A percentile compares a stretch with the other conserved stretches of the same genome.
These are phyloP conservation scores for Agrochola macilenta DNA, from an alignment of 2,888 invertebrate genomes.

Conservation along the genomic window DNA sequence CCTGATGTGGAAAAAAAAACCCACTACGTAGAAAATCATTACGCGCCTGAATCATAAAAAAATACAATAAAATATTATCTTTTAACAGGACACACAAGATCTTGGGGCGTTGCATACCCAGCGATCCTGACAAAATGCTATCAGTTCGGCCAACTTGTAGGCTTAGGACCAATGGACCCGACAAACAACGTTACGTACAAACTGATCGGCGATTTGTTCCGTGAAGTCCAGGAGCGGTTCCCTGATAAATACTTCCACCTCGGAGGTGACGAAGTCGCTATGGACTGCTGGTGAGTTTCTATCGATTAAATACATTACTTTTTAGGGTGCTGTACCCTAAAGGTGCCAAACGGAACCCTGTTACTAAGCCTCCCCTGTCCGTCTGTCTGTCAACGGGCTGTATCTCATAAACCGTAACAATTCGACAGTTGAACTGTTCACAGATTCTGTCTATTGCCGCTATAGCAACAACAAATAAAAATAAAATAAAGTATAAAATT, in stretches of 20 bases:
- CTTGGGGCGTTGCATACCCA: slow-evolving; percentile 95
- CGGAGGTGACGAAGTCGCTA: slow-evolving; percentile 97
- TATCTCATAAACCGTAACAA: too few species aligned
- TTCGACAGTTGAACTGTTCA: too few species aligned
- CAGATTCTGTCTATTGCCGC: too few species aligned
- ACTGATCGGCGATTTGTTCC: slow-evolving; percentile 92
- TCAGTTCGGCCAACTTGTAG: slow-evolving; percentile 73
- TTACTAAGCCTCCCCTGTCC: too few species aligned
- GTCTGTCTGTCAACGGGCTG: too few species aligned
- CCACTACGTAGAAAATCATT: neutral
- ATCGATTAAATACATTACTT: neutral
- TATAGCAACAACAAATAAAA: too few species aligned
- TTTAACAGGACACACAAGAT: slow-evolving; percentile 92
- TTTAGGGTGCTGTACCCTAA: too few species aligned
- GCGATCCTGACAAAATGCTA: slow-evolving; percentile 94
- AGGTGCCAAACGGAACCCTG: too few species aligned
- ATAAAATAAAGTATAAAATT: too few species aligned
- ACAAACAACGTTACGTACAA: slow-evolving; percentile 91
- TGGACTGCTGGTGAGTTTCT: slow-evolving; percentile 93
- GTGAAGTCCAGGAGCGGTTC: slow-evolving; percentile 93
- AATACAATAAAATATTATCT: slow-evolving; percentile 3
- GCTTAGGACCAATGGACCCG: slow-evolving; percentile 96
- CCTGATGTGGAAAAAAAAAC: too few species aligned
- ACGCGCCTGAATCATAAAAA: neutral
- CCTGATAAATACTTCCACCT: slow-evolving; percentile 96